A percentile compares a stretch with the other conserved stretches of the same genome.
Conservation (phyloP, 2,113 vertebrate species). For the Pteronura brasiliensis region DNA sequence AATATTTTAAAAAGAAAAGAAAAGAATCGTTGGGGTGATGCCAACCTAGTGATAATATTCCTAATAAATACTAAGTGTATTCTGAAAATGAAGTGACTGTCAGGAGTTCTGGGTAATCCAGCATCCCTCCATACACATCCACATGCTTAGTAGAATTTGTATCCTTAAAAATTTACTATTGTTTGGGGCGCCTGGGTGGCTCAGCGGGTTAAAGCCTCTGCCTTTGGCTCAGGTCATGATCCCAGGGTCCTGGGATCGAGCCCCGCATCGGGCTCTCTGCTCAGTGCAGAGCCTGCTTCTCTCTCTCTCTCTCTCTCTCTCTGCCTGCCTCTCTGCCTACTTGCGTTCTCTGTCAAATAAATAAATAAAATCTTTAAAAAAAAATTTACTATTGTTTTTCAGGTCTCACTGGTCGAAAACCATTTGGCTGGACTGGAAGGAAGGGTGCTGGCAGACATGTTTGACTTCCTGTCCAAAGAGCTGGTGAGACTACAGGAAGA, state of each 20-base stretch:
- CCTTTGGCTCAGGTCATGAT: too few relatives aligned
- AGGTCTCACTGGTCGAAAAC: constrained; percentile 84
- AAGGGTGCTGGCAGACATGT: constrained; percentile 82
- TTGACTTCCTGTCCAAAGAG: constrained; percentile 95
- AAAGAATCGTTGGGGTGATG: not conserved
- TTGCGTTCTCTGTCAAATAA: too few relatives aligned
- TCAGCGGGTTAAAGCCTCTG: too few relatives aligned
- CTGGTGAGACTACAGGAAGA: constrained; percentile 93
- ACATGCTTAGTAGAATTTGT: not conserved
- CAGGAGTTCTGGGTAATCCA: not conserved
- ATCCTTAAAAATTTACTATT: not conserved
- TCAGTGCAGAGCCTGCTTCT: too few relatives aligned
- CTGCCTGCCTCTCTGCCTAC: too few relatives aligned
- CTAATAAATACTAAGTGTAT: not conserved
- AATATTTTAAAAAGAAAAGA: too few relatives aligned
- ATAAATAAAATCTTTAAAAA: too few relatives aligned
- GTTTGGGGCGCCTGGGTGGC: too few relatives aligned
- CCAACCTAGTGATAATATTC: not conserved
- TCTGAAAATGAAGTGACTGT: not conserved
- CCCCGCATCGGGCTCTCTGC: too few relatives aligned
- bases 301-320: too few relatives aligned
- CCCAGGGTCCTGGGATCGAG: too few relatives aligned
- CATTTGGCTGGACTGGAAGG: constrained; percentile 83
- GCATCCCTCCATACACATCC: not conserved
- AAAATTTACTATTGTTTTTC: not conserved